Base-by-base conservation (phyloP, 2,888 invertebrate genomes). In the Drosophila hawaiiensis region DNA sequence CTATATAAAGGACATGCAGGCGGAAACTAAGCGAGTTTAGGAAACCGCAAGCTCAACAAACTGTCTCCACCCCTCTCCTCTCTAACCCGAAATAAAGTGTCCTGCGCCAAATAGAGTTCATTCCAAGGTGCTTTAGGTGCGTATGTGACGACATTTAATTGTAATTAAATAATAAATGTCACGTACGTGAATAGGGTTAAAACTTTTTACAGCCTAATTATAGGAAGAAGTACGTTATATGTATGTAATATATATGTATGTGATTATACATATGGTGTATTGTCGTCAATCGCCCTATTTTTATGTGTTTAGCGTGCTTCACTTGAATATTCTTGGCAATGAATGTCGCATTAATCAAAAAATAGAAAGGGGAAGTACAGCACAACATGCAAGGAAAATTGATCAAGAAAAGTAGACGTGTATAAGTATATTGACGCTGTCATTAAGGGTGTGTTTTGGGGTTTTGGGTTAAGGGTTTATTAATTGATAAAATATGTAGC, bases 91-190 rank as follows among this genome's bases (percentile, higher is more conserved):
- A 29, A 41, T 31, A 16, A 10, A 16, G 29, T 4, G 28, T 25
- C 43, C 22, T 25, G 41, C 25, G 12, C 56, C 50, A 28, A 61
- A 37, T 56, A 14, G 19, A 53, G 53, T 54, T 41, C 50, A 66
- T 43, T 37, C 47, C 68, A 67, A 59, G 50, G 61, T 65, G 77
- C 60, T 75, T 47, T 66, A 25, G 55, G 69, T 68, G 66, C 73
- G 71, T 78, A 62, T 58, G 64, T 68, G 58, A 54, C 67, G 68
- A 69, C 53, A 50, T 35, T 67, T n/a, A 22, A 31, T 65, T 55
- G 56, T 59, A 59, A 79, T 83, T 81, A 85, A 84, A 76, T 78
- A 82, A 84, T 78, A 69, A 72, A 80, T 58, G 59, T 39, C 47
- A 52, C 37, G 59, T 50, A 63, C 63, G 60, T 75, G 68, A 76